phyloP scores from a whole-genome alignment of 2,797 vertebrate genomes.

The Lepus townsendii region DNA sequence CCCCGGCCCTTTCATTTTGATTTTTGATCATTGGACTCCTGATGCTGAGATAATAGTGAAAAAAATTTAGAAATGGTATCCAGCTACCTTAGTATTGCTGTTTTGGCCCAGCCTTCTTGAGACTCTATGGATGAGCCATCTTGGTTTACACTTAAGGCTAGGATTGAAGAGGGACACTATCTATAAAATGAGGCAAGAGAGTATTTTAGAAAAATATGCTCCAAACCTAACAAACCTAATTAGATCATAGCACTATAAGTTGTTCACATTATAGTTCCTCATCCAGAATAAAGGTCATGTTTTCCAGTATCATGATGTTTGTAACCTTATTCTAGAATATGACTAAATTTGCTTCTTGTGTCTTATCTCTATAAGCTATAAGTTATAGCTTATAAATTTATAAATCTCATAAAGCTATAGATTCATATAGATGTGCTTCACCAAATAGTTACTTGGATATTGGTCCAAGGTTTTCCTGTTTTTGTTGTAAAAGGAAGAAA shows the following conservation, averaged over 20 bases:
- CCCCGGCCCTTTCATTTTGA: not conserved
- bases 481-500: constrained; percentile 51
- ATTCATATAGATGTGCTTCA: constrained; percentile 1
- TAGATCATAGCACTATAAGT: not conserved
- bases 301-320: not conserved
- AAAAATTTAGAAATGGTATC: constrained; percentile 14
- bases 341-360: not conserved
- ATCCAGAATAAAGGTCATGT: not conserved
- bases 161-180: not conserved
- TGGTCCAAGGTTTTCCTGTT: constrained; percentile 7
- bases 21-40: constrained; percentile 14
- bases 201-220: not conserved
- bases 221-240: not conserved
- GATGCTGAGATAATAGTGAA: not conserved
- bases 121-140: not conserved
- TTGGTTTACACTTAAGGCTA: constrained; percentile 30
- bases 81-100: not conserved
- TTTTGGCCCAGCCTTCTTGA: not conserved
- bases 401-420: not conserved
- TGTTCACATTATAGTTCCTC: constrained; percentile 7
- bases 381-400: too few species aligned
- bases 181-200: not conserved
- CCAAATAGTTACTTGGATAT: constrained; percentile 20
- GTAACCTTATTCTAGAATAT: constrained; percentile 4
- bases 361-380: not conserved